Evolutionary conservation across 1,140 invertebrate species (phyloP).

Genomic region (Pogonomyrmex californicus): DNA sequence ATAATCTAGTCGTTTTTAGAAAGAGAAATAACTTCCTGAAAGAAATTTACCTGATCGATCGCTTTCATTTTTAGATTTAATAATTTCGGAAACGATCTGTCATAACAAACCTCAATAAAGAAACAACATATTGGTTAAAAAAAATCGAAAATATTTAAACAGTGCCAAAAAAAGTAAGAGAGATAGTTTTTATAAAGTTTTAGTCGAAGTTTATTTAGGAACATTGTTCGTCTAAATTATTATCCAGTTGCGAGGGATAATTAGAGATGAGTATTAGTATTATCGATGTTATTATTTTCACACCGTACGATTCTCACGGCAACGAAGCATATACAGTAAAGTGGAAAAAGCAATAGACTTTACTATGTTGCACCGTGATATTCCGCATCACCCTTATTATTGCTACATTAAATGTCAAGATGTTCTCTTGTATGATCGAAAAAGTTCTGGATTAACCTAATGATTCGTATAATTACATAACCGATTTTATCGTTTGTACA

Average conservation of each 20-base stretch:
- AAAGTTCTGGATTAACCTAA: conserved; percentile 52
- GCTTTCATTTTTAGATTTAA: not conserved
- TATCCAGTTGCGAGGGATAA: conserved; percentile 1
- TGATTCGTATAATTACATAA: conserved; percentile 54
- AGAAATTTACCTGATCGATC: not conserved
- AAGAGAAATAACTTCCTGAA: not conserved
- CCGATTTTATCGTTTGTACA: not conserved
- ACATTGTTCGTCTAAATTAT: not conserved
- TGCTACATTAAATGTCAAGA: conserved; percentile 73
- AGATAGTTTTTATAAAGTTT: not conserved
- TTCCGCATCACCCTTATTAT: conserved; percentile 65
- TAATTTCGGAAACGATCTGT: not conserved
- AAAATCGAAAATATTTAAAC: not conserved
- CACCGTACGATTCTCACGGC: conserved; percentile 67
- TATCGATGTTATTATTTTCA: conserved; percentile 54
- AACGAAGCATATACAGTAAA: conserved; percentile 24
- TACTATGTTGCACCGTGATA: conserved; percentile 47
- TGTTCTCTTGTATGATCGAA: conserved; percentile 70
- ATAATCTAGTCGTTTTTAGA: conserved; percentile 1
- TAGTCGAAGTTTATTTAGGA: not conserved
- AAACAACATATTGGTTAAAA: not conserved
- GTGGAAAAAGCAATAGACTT: conserved; percentile 47
- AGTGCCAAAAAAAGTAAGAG: not conserved
- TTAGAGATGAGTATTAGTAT: not conserved
- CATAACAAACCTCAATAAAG: not conserved